A percentile compares a stretch with the other conserved stretches of the same genome.
Evolutionary conservation across 1,140 invertebrate species (phyloP).

Genomic region (Leptinotarsa defecta): DNA sequence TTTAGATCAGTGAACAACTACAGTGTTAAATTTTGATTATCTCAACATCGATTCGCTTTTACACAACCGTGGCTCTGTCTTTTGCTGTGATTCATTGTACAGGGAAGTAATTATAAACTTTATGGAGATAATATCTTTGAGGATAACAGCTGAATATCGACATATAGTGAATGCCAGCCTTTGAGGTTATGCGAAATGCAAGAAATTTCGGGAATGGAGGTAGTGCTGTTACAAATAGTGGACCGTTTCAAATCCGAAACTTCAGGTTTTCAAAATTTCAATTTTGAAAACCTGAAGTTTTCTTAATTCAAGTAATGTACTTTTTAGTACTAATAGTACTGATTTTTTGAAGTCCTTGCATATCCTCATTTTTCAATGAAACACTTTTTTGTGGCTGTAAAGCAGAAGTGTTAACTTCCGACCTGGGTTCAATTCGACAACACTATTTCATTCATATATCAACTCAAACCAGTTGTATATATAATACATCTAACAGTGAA

Average conservation of each 20-base stretch:
- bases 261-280: no score
- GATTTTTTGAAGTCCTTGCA: no score
- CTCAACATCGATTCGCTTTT: conserved; percentile 5
- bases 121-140: not conserved
- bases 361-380: no score
- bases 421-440: not conserved
- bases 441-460: not conserved
- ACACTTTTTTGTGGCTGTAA: no score
- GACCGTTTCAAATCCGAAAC: no score
- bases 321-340: no score
- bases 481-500: conserved; percentile 22
- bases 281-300: no score
- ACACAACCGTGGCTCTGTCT: conserved; percentile 2
- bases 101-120: not conserved
- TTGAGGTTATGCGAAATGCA: not conserved
- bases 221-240: no score
- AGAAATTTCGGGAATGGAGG: not conserved
- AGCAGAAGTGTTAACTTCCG: no score
- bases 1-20: conserved; percentile 8
- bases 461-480: conserved; percentile 21
- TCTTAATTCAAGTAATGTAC: no score
- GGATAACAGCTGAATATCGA: not conserved
- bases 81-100: not conserved
- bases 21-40: conserved; percentile 4
- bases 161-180: not conserved